Conservation (phyloP, 2,797 vertebrate species). For the Pempheris klunzingeri region DNA sequence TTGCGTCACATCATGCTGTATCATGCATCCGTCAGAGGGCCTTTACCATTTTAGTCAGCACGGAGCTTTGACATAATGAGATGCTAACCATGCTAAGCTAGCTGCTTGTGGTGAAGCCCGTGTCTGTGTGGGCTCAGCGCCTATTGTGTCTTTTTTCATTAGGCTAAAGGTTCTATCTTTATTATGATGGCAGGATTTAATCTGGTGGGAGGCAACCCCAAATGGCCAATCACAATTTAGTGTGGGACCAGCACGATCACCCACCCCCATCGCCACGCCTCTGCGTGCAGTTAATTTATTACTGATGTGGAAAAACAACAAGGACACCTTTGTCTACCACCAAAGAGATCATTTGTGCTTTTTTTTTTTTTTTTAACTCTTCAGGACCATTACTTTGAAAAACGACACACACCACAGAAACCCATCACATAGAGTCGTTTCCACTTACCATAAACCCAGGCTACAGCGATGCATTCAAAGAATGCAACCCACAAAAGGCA, state of each 20-base stretch:
- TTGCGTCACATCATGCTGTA: no score
- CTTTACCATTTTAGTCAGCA: no score
- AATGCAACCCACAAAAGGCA: slow-evolving; percentile 99
- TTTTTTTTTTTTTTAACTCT: slow-evolving; percentile 32
- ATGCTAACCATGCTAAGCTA: no score
- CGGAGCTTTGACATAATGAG: no score
- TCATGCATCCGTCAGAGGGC: no score
- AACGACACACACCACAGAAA: slow-evolving; percentile 48
- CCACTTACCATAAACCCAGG: slow-evolving; percentile 99
- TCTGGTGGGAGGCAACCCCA: slow-evolving; percentile 43
- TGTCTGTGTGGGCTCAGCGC: no score
- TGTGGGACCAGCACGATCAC: neutral
- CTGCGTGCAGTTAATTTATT: slow-evolving; percentile 66
- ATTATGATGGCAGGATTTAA: slow-evolving; percentile 17
- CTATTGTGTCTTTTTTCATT: slow-evolving; percentile 6
- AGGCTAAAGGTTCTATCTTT: slow-evolving; percentile 10
- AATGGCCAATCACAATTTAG: slow-evolving; percentile 45
- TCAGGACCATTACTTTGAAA: slow-evolving; percentile 56
- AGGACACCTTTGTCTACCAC: slow-evolving; percentile 64
- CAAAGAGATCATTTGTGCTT: slow-evolving; percentile 44
- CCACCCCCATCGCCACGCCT: slow-evolving; percentile 9
- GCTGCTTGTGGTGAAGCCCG: no score
- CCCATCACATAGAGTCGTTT: slow-evolving; percentile 31
- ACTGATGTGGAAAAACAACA: slow-evolving; percentile 58
- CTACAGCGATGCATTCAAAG: slow-evolving; percentile 99